Base-by-base conservation (phyloP, 2,888 invertebrate genomes). In the Meta bourneti region DNA sequence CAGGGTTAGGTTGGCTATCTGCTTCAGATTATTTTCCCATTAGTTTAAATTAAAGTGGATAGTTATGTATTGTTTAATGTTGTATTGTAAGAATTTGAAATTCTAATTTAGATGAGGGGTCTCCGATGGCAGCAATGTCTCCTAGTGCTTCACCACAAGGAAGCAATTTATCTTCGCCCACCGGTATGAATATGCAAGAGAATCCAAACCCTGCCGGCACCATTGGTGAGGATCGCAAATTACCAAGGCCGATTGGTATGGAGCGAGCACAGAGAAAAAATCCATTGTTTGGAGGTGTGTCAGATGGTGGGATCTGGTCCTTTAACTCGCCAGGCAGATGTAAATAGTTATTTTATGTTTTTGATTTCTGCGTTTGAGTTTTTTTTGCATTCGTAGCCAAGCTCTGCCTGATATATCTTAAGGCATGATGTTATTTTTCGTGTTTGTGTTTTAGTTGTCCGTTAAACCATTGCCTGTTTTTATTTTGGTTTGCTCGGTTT, bases 181-280 rank as follows among this genome's bases (percentile, higher is more conserved):
- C 72, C 89, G 93, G 61, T 85, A 92, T 87, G 89, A 86, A 54
- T 48, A 69, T 81, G 34, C 82, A 61, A 83, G 85, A 78, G 49
- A 92, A 82, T 72, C 83, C 90, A 48, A 88, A 84, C 19, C 90
- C 90, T 49, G 90, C 90, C n/a, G 93, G 93, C 71, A 78, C 92
- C 49, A 90, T 92, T 87, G 93, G 93, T 9, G 94, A 94, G 51
- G 94, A 95, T 78, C 93, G 94, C 19, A 94, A 94, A 90, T 94
- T 94, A 89, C 94, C 94, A 19, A 93, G 94, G 80, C 95, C 95
- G 13, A 95, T 95, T 84, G 95, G 95, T 54, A 95, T 95, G 19
- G 95, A 95, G 93, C 93, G 95, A 74, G 94, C 94, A n/a, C 94
- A 94, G 80, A 93, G 94, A 77, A 94, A 94, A 83, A 91, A 93